Conservation (phyloP, 2,888 invertebrate genomes). For the Nomada fucata region DNA sequence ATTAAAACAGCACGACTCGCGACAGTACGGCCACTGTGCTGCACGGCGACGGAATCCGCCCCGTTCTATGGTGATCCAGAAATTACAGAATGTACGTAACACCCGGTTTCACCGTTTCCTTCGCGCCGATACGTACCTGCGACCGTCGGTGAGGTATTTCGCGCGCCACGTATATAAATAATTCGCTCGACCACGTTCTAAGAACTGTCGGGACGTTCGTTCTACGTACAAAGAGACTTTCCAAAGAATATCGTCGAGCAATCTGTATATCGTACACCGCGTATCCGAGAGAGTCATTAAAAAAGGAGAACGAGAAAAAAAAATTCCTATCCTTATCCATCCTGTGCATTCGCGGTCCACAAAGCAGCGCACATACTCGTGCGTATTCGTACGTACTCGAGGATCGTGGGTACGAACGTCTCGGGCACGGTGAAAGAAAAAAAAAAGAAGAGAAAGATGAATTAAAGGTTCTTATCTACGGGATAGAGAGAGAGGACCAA, state of each 20-base stretch:
- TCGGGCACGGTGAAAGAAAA: slow-evolving; percentile 14
- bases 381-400: slow-evolving; percentile 47
- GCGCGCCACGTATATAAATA: no score
- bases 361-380: slow-evolving; percentile 30
- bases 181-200: no score
- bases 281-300: no score
- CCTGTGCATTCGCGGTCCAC: slow-evolving; percentile 50
- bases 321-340: slow-evolving; percentile 58
- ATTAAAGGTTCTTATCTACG: slow-evolving; percentile 20
- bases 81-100: no score
- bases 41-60: slow-evolving; percentile 11
- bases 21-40: slow-evolving; percentile 69
- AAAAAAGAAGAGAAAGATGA: slow-evolving; percentile 9
- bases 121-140: no score
- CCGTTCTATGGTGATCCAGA: neutral
- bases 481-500: slow-evolving; percentile 34
- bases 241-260: no score
- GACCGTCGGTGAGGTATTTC: no score
- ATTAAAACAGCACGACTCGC: slow-evolving; percentile 69
- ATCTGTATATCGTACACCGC: no score
- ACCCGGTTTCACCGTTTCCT: neutral
- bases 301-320: slow-evolving; percentile 41
- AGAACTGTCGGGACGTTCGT: no score
- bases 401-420: slow-evolving; percentile 60
- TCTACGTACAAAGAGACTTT: no score